Percentiles rank a stretch among this genome's conserved stretches.
phyloP scores from a whole-genome alignment of 2,113 vertebrate species.

The Gasterosteus aculeatus region DNA sequence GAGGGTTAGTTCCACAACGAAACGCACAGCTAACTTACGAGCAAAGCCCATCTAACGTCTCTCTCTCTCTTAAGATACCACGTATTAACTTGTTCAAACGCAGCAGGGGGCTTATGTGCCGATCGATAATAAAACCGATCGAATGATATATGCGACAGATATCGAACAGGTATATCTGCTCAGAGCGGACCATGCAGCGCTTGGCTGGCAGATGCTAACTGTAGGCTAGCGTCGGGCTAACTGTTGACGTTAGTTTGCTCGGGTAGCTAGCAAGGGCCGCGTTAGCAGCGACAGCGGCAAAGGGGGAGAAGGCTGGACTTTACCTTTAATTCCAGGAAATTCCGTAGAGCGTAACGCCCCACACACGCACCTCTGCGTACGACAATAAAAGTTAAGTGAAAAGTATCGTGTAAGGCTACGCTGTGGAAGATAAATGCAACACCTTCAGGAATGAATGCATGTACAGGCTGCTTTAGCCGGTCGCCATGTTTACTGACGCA shows the following conservation, averaged over 20 bases:
- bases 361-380: not conserved
- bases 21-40: not conserved
- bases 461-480: constrained; percentile 32
- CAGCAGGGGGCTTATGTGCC: fast-evolving
- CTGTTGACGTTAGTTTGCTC: constrained; percentile 37
- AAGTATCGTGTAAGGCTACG: not conserved
- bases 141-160: fast-evolving
- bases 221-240: constrained; percentile 3
- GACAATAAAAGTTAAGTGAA: not conserved
- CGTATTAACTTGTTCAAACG: not conserved
- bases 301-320: not conserved
- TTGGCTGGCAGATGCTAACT: not conserved
- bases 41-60: not conserved
- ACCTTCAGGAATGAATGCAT: constrained; percentile 3
- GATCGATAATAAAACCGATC: not conserved
- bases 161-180: not conserved
- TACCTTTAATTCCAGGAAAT: constrained; percentile 57
- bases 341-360: not conserved
- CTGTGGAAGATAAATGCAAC: not conserved
- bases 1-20: not conserved
- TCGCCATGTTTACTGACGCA: constrained; percentile 71
- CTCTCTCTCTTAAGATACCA: not conserved
- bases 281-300: constrained; percentile 26
- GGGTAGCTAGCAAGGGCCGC: constrained; percentile 47
- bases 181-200: not conserved